Conservation (phyloP, 2,113 vertebrate genomes). For the Dendrocopos noguchii region DNA sequence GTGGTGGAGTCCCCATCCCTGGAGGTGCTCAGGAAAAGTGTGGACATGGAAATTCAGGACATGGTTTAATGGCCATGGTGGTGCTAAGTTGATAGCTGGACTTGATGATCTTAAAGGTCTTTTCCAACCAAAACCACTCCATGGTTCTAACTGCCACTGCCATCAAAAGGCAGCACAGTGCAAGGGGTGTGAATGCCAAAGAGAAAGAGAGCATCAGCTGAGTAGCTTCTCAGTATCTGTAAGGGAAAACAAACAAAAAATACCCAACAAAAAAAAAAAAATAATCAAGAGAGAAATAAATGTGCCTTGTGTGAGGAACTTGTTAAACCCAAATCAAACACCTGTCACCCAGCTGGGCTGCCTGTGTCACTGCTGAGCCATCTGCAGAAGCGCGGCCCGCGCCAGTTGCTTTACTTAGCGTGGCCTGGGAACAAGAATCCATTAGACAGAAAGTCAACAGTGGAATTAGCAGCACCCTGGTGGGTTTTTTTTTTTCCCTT, state of each 20-base stretch:
- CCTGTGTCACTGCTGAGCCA: slow-evolving; percentile 65
- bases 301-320: slow-evolving; percentile 41
- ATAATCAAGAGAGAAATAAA: background rate
- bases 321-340: slow-evolving; percentile 68
- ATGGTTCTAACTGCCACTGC: background rate
- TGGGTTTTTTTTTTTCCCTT: background rate
- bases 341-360: slow-evolving; percentile 63
- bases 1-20: too few relatives aligned
- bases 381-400: slow-evolving; percentile 55
- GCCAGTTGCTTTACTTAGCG: slow-evolving; percentile 74
- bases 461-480: slow-evolving; percentile 67
- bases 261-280: too few relatives aligned
- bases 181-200: background rate
- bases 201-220: slow-evolving; percentile 23
- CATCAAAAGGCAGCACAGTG: background rate
- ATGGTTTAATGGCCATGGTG: too few relatives aligned
- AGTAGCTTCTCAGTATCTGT: background rate
- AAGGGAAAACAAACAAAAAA: background rate
- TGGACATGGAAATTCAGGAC: too few relatives aligned
- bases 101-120: too few relatives aligned
- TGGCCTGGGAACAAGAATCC: slow-evolving; percentile 75
- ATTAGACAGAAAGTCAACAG: slow-evolving; percentile 75
- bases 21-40: too few relatives aligned
- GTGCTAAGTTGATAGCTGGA: too few relatives aligned
- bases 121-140: too few relatives aligned